Base-by-base conservation (phyloP, 2,113 vertebrate genomes). In the Epinephelus fuscoguttatus region DNA sequence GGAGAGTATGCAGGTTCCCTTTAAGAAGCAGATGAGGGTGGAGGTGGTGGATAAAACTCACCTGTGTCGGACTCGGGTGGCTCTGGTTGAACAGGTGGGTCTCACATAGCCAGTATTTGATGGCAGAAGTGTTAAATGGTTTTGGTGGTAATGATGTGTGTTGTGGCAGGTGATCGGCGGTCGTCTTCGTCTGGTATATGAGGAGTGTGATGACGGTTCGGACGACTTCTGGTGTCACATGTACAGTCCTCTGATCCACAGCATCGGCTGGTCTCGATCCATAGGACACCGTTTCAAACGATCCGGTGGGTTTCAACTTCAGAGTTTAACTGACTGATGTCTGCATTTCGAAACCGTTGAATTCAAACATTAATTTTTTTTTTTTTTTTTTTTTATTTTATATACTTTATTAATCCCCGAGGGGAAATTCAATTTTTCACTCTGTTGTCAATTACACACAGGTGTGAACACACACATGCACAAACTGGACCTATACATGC, bases 141-240 rank as follows among this genome's bases (percentile, higher is more conserved):
- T 45, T 45, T 12, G 8, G 9, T 45, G 2, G 42, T 11, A 45
- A 45, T 18, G 13, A 18, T 60, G 57, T 17, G 14, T 60, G 57
- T 17, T 18, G 27, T 17, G 0, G 23, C 84, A 93, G 45, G 96
- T 99, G 80, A 97, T 98, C 6, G 98, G 98, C 50, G 98, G 98
- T 0, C 95, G 98, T 33, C 86, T 99, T 66, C 92, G 97, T 8
- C 81, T 99, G 70, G 96, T 99, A 7, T 98, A 99, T n/a, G 98
- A 99, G 78, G 98, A 99, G 87, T 98, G 98, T 0, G 97, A 97
- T 42, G 98, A 99, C 63, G 97, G 97, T 74, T 96, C 94, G 0
- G 98, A 99, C 27, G 98, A 99, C 92, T 99, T 99, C 95, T 99
- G 98, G 98, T 99, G 98, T 92, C 98, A 99, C 90, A 99, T 99